Evolutionary conservation across 1,140 invertebrate genomes (phyloP).

Genomic region (Condylostylus longicornis): DNA sequence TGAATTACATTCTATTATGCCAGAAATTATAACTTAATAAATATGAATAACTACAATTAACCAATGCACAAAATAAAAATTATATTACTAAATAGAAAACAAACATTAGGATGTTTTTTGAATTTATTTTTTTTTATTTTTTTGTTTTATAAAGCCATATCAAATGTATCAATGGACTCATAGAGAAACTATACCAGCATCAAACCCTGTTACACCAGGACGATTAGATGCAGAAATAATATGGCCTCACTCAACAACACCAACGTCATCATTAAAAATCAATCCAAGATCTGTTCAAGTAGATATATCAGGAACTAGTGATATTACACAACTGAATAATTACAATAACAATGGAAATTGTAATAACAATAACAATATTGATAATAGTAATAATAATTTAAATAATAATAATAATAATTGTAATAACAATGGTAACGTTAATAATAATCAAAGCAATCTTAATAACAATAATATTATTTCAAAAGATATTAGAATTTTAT

Average conservation of each 20-base stretch:
- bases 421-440: too few relatives aligned
- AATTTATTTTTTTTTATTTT: slow-evolving; percentile 3
- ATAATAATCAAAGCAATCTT: too few relatives aligned
- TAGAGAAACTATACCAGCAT: slow-evolving; percentile 48
- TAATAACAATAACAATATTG: too few relatives aligned
- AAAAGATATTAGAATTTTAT: too few relatives aligned
- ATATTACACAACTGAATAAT: too few relatives aligned
- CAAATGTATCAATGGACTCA: slow-evolving; percentile 81
- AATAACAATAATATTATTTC: too few relatives aligned
- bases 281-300: slow-evolving; percentile 4
- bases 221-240: slow-evolving; percentile 36
- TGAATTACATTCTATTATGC: too few relatives aligned
- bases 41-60: background rate
- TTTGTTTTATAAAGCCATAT: slow-evolving; percentile 50
- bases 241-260: slow-evolving; percentile 25
- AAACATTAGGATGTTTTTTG: slow-evolving; percentile 8
- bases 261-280: slow-evolving; percentile 10
- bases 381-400: too few relatives aligned
- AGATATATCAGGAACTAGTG: slow-evolving; percentile 5
- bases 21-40: too few relatives aligned
- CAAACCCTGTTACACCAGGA: slow-evolving; percentile 54
- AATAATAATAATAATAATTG: too few relatives aligned
- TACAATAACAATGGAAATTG: too few relatives aligned
- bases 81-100: slow-evolving; percentile 15
- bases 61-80: too few relatives aligned